A percentile compares a stretch with the other conserved stretches of the same genome.
Evolutionary conservation across 2,113 vertebrate genomes (phyloP).

Genomic region (Podiceps cristatus): DNA sequence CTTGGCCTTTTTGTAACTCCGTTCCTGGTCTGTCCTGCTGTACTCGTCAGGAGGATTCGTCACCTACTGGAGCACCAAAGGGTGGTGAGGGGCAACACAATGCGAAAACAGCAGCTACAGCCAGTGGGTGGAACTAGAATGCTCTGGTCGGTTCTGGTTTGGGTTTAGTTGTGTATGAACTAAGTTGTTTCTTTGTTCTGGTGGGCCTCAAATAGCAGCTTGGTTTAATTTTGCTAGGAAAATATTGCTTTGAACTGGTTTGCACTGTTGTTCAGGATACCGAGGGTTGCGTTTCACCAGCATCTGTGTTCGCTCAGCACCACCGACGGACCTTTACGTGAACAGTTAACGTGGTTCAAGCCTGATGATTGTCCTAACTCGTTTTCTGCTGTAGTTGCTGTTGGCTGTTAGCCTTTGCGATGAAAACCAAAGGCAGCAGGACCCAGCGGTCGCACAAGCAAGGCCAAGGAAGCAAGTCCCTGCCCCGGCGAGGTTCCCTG

Average conservation of each 20-base stretch:
- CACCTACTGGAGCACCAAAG: neutral
- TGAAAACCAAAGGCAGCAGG: neutral
- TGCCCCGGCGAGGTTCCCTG: fast-evolving
- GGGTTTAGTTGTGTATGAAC: neutral
- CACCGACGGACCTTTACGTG: neutral
- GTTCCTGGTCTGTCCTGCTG: neutral
- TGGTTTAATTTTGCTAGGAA: neutral
- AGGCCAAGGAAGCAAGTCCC: neutral
- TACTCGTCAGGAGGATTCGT: neutral
- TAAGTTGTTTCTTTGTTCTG: neutral
- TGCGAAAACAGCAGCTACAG: neutral
- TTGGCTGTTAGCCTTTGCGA: neutral
- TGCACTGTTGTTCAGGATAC: neutral
- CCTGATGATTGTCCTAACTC: neutral
- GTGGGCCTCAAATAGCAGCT: neutral
- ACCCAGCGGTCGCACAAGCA: neutral
- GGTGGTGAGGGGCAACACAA: neutral
- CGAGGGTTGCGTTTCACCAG: neutral
- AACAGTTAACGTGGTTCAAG: neutral
- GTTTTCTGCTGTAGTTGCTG: neutral
- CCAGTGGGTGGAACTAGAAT: neutral
- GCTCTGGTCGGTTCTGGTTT: neutral
- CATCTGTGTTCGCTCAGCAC: neutral
- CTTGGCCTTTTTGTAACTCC: neutral
- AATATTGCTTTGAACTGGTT: neutral